phyloP scores from a whole-genome alignment of 2,888 invertebrate genomes.

The Quadroppia sp. region DNA sequence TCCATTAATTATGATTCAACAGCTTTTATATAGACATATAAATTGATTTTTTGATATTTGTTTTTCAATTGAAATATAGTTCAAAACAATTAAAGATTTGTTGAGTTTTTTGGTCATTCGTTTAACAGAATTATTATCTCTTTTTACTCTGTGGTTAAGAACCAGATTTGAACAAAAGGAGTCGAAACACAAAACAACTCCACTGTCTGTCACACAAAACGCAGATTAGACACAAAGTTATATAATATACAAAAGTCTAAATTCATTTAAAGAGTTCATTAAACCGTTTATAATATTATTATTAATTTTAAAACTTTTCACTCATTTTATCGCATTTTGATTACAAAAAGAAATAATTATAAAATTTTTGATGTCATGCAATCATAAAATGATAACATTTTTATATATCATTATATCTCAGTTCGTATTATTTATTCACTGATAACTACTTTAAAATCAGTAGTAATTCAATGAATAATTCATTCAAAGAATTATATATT shows the following conservation, averaged over 20 bases:
- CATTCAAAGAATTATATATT: too few species aligned
- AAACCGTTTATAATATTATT: not conserved
- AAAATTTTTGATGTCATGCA: not conserved
- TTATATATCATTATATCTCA: not conserved
- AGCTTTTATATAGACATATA: too few species aligned
- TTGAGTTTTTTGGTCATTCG: too few species aligned
- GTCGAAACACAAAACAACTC: not conserved
- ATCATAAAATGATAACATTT: not conserved
- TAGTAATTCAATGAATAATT: too few species aligned
- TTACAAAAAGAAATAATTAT: not conserved
- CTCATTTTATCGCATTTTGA: not conserved
- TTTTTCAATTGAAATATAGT: too few species aligned
- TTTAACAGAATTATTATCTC: too few species aligned
- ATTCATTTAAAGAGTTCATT: not conserved
- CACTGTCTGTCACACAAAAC: slow-evolving; percentile 2
- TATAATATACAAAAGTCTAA: not conserved
- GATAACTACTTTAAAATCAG: not conserved
- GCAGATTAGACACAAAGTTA: not conserved
- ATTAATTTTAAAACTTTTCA: not conserved
- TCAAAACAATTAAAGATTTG: too few species aligned
- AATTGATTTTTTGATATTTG: too few species aligned
- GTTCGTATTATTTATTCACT: not conserved
- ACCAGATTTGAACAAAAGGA: too few species aligned
- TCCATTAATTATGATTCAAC: too few species aligned
- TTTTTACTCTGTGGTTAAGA: too few species aligned